phyloP scores from a whole-genome alignment of 1,140 invertebrate genomes.

The Trichogramma pretiosum region DNA sequence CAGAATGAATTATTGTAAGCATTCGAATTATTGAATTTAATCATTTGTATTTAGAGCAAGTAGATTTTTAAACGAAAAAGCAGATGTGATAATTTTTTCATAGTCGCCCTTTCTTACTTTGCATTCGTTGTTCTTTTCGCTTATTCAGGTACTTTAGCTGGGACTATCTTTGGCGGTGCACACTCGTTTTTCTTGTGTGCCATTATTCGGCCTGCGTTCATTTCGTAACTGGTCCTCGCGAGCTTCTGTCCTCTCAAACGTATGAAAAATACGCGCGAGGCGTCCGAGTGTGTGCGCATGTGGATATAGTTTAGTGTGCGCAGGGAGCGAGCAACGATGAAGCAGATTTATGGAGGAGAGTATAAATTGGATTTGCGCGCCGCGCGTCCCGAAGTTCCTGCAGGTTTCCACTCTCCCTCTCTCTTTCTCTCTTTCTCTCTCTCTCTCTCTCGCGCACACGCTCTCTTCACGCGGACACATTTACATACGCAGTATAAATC shows the following conservation, averaged over 20 bases:
- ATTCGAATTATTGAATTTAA: too few species aligned
- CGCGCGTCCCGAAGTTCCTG: background rate
- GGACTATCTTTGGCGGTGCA: background rate
- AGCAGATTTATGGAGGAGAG: slow-evolving; percentile 16
- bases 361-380: slow-evolving; percentile 16
- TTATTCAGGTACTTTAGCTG: background rate
- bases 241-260: too few species aligned
- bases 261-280: slow-evolving; percentile 11
- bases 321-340: slow-evolving; percentile 19
- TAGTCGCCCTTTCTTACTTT: too few species aligned
- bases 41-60: too few species aligned
- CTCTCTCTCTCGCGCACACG: too few species aligned
- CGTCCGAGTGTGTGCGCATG: background rate
- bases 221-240: background rate
- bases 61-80: too few species aligned
- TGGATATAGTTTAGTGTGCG: too few species aligned
- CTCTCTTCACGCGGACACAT: background rate
- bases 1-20: too few species aligned
- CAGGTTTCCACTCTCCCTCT: background rate
- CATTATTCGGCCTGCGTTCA: background rate
- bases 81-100: slow-evolving; percentile 1
- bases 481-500: slow-evolving; percentile 16
- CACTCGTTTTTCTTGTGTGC: background rate
- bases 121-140: too few species aligned
- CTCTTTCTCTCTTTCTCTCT: too few species aligned